Evolutionary conservation across 2,113 vertebrate species (phyloP).

Genomic region (Lasiurus borealis): DNA sequence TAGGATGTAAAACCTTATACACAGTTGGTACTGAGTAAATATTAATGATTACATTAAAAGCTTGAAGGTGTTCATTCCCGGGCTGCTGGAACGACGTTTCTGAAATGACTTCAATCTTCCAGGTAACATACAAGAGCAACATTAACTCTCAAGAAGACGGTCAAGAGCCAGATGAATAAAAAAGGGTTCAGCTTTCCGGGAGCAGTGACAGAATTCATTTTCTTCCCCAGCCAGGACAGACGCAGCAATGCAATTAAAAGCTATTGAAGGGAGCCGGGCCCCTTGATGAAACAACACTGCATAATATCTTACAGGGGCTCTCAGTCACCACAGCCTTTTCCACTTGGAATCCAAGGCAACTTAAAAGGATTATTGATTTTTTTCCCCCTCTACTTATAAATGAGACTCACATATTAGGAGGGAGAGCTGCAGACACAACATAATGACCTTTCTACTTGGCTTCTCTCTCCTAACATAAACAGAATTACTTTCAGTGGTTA

Average conservation of each 20-base stretch:
- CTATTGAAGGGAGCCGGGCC: slow-evolving; percentile 65
- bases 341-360: slow-evolving; percentile 82
- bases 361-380: slow-evolving; percentile 88
- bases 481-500: slow-evolving; percentile 83
- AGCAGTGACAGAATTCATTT: slow-evolving; percentile 34
- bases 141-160: slow-evolving; percentile 12
- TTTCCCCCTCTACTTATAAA: slow-evolving; percentile 84
- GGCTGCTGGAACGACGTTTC: neutral
- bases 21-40: neutral
- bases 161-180: neutral
- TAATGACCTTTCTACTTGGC: slow-evolving; percentile 85
- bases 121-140: slow-evolving; percentile 1
- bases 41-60: slow-evolving; percentile 18
- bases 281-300: slow-evolving; percentile 73
- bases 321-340: slow-evolving; percentile 78
- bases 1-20: neutral
- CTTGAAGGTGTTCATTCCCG: neutral
- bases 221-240: neutral
- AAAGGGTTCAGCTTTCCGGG: slow-evolving; percentile 50
- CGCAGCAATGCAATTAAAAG: slow-evolving; percentile 64
- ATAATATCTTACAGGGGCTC: slow-evolving; percentile 71
- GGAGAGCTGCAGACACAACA: slow-evolving; percentile 82
- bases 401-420: slow-evolving; percentile 84
- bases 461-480: slow-evolving; percentile 84
- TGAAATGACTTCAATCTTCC: neutral